Evolutionary conservation across 2,888 invertebrate genomes (phyloP).

Genomic region (Strigamia crassipes): DNA sequence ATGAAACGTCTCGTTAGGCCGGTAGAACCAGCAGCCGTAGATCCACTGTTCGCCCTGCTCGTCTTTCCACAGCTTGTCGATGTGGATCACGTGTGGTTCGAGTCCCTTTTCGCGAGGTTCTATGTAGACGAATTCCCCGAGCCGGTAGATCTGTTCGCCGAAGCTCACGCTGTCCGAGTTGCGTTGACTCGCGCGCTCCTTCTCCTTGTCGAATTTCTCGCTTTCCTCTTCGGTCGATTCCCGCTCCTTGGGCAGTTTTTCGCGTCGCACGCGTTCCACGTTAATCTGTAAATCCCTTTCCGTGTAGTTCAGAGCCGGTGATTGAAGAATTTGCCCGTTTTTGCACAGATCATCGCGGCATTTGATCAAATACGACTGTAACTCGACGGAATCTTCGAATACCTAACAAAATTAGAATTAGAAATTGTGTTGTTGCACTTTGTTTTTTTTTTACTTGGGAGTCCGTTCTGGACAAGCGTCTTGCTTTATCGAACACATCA

Average conservation of each 20-base stretch:
- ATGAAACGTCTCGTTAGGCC: slow-evolving; percentile 96
- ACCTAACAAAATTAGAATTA: slow-evolving; percentile 60
- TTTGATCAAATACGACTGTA: slow-evolving; percentile 86
- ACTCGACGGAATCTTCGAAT: slow-evolving; percentile 92
- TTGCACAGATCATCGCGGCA: slow-evolving; percentile 73
- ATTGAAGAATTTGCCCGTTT: slow-evolving; percentile 76
- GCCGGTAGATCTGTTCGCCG: slow-evolving; percentile 75
- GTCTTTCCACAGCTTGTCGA: slow-evolving; percentile 88
- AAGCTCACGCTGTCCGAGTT: slow-evolving; percentile 66
- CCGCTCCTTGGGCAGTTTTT: slow-evolving; percentile 66
- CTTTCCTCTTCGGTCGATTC: slow-evolving; percentile 52
- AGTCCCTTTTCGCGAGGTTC: slow-evolving; percentile 61
- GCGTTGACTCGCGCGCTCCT: slow-evolving; percentile 50
- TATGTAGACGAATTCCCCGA: slow-evolving; percentile 92
- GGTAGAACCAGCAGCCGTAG: slow-evolving; percentile 86
- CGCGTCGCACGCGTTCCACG: slow-evolving; percentile 75
- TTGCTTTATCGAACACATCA: slow-evolving; percentile 83
- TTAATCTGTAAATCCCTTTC: slow-evolving; percentile 74
- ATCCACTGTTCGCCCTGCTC: slow-evolving; percentile 81
- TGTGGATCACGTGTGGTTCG: slow-evolving; percentile 80
- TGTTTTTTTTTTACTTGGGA: slow-evolving; percentile 67
- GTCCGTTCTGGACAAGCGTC: slow-evolving; percentile 85
- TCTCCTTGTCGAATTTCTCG: slow-evolving; percentile 50
- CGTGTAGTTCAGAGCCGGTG: slow-evolving; percentile 83
- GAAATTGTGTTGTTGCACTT: not conserved